phyloP scores from a whole-genome alignment of 2,888 invertebrate species.

The Blera fallax region DNA sequence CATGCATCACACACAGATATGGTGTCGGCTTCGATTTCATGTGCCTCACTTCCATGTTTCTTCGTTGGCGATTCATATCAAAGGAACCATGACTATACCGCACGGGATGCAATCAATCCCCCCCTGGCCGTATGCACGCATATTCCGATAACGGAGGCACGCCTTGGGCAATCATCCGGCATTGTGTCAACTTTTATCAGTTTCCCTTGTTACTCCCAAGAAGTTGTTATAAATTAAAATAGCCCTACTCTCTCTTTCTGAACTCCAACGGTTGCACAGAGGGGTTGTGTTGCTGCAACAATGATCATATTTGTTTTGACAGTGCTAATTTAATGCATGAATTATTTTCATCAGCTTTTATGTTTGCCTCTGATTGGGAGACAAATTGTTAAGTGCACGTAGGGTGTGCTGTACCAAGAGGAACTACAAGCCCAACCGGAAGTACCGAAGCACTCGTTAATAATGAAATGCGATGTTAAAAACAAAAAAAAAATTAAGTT shows the following conservation, averaged over 20 bases:
- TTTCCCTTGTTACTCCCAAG: slow-evolving; percentile 24
- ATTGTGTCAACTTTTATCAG: slow-evolving; percentile 66
- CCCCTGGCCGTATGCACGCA: slow-evolving; percentile 19
- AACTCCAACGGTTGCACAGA: background rate
- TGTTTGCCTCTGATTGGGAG: slow-evolving; percentile 57
- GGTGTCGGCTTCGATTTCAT: slow-evolving; percentile 59
- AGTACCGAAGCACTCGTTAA: slow-evolving; percentile 56
- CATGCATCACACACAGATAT: slow-evolving; percentile 25
- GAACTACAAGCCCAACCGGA: slow-evolving; percentile 49
- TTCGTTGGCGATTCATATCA: slow-evolving; percentile 50
- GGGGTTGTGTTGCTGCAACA: slow-evolving; percentile 33
- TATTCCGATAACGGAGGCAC: slow-evolving; percentile 36
- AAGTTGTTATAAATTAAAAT: background rate
- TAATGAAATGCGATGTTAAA: slow-evolving; percentile 36
- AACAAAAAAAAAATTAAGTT: background rate
- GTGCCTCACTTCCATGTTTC: slow-evolving; percentile 8
- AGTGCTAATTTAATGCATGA: slow-evolving; percentile 72
- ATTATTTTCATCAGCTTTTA: slow-evolving; percentile 62
- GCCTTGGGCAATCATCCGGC: slow-evolving; percentile 57
- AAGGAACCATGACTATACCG: slow-evolving; percentile 37
- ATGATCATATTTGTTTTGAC: slow-evolving; percentile 71
- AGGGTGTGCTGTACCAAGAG: slow-evolving; percentile 28
- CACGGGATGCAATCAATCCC: slow-evolving; percentile 55
- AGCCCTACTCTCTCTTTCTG: background rate
- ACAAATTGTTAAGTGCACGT: slow-evolving; percentile 58